Percentiles rank a stretch among this genome's conserved stretches.
Evolutionary conservation across 2,888 invertebrate genomes (phyloP).

Genomic region (Geophilus truncorum): DNA sequence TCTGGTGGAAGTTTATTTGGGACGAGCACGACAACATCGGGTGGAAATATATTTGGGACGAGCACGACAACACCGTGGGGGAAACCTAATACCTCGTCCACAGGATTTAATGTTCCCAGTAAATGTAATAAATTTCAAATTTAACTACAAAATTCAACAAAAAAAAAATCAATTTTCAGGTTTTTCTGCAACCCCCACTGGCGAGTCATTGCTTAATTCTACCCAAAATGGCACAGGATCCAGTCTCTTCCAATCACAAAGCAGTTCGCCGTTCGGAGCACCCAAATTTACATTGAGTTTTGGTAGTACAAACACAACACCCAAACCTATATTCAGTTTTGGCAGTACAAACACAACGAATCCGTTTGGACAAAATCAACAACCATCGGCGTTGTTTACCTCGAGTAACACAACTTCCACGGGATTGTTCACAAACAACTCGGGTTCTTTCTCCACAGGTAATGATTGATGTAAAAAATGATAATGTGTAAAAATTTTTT

Average conservation of each 20-base stretch:
- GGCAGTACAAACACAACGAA: too few species aligned
- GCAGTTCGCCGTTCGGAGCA: conserved; percentile 38
- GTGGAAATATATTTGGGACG: too few species aligned
- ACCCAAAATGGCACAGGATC: conserved; percentile 34
- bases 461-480: background rate
- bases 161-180: conserved; percentile 19
- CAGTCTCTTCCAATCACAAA: conserved; percentile 35
- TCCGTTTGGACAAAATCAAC: conserved; percentile 41
- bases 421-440: conserved; percentile 49
- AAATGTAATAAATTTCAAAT: background rate
- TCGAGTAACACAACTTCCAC: conserved; percentile 51
- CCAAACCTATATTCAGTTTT: too few species aligned
- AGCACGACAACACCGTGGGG: too few species aligned
- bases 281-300: conserved; percentile 37
- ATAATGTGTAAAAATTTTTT: background rate
- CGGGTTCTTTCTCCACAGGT: conserved; percentile 39
- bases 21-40: conserved; percentile 50
- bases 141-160: background rate
- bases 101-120: conserved; percentile 41
- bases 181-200: conserved; percentile 36
- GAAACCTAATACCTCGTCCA: conserved; percentile 41
- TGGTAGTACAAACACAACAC: conserved; percentile 37
- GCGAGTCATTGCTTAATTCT: conserved; percentile 38
- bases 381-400: conserved; percentile 50
- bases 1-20: conserved; percentile 5